phyloP scores from a whole-genome alignment of 2,888 invertebrate species.

The Trimorus sp. region DNA sequence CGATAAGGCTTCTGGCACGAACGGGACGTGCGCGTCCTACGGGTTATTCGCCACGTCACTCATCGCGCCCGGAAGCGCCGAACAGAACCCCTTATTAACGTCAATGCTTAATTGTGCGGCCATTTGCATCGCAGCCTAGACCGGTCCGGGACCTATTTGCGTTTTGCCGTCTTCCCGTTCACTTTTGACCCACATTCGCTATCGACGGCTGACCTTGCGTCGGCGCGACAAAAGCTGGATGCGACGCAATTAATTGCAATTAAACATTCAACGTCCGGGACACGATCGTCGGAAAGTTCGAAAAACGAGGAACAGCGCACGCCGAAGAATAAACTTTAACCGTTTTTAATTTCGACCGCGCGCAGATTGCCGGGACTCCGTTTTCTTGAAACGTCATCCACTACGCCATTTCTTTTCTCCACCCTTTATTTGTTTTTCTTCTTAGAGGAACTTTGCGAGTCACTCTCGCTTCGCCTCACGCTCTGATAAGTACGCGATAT shows the following conservation, averaged over 20 bases:
- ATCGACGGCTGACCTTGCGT: background rate
- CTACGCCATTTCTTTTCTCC: constrained; percentile 57
- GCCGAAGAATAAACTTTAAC: constrained; percentile 31
- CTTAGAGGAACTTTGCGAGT: constrained; percentile 55
- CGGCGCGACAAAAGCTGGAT: background rate
- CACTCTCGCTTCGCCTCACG: constrained; percentile 67
- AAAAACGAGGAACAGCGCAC: background rate
- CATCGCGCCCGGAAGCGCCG: constrained; percentile 72
- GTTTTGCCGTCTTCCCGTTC: background rate
- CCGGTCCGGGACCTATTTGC: too few species aligned
- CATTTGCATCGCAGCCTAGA: too few species aligned
- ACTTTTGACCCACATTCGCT: constrained; percentile 1
- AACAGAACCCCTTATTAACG: constrained; percentile 52
- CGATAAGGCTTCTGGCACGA: constrained; percentile 76
- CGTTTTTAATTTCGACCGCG: constrained; percentile 38
- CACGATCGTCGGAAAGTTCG: constrained; percentile 4
- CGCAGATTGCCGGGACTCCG: constrained; percentile 25
- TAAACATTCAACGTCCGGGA: background rate
- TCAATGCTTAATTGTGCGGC: constrained; percentile 45
- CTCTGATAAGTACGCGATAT: constrained; percentile 74
- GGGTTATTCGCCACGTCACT: constrained; percentile 75
- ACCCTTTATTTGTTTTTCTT: constrained; percentile 59
- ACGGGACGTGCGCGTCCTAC: constrained; percentile 71
- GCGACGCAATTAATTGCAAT: background rate
- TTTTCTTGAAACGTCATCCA: constrained; percentile 48